A percentile compares a stretch with the other conserved stretches of the same genome.
Evolutionary conservation across 1,140 invertebrate species (phyloP).

Genomic region (Apis cerana): DNA sequence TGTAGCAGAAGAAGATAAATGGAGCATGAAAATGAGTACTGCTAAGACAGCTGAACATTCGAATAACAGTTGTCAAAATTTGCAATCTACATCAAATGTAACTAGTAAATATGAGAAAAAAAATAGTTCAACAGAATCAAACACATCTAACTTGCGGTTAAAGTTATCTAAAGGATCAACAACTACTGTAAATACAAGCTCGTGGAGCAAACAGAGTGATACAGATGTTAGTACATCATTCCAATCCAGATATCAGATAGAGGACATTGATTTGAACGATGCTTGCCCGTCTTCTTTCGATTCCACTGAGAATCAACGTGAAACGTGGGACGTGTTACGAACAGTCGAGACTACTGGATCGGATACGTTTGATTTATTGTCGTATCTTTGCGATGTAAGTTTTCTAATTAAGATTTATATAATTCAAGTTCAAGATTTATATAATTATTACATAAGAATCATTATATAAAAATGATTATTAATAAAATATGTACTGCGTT

Average conservation of each 20-base stretch:
- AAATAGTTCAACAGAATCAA: conserved; percentile 25
- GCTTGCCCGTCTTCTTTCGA: conserved; percentile 30
- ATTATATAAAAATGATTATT: background rate
- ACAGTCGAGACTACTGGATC: conserved; percentile 65
- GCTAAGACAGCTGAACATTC: conserved; percentile 26
- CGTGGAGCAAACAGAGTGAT: conserved; percentile 39
- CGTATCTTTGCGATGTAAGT: conserved; percentile 78
- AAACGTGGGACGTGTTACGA: conserved; percentile 67
- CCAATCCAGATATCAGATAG: conserved; percentile 22
- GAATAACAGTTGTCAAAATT: conserved; percentile 31
- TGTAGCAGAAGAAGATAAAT: conserved; percentile 46
- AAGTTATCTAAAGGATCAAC: conserved; percentile 38
- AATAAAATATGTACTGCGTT: conserved; percentile 1
- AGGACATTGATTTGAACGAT: conserved; percentile 42
- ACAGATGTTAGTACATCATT: conserved; percentile 24
- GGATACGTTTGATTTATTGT: conserved; percentile 76
- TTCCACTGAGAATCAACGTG: conserved; percentile 40
- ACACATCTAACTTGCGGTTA: conserved; percentile 36
- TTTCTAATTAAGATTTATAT: background rate
- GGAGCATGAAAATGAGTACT: conserved; percentile 48
- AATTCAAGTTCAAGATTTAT: background rate
- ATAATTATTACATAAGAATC: background rate
- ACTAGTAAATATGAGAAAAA: conserved; percentile 27
- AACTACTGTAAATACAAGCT: conserved; percentile 35
- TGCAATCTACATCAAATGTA: conserved; percentile 39